Evolutionary conservation across 2,113 vertebrate genomes (phyloP).

Genomic region (Dipodomys spectabilis): DNA sequence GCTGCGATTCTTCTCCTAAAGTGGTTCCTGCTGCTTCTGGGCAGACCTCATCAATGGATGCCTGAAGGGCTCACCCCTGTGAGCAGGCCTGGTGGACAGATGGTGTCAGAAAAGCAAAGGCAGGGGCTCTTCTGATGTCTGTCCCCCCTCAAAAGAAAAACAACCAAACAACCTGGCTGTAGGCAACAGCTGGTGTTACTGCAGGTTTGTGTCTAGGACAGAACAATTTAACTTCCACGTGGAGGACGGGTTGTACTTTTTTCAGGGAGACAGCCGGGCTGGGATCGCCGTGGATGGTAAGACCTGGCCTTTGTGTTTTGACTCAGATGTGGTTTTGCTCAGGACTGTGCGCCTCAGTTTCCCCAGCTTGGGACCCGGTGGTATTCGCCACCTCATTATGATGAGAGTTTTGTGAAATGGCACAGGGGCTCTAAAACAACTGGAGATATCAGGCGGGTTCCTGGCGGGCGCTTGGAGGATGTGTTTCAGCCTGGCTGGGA

Average conservation of each 20-base stretch:
- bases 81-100: conserved; percentile 26
- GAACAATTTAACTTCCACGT: background rate
- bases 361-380: background rate
- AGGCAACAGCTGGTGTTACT: background rate
- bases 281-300: background rate
- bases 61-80: background rate
- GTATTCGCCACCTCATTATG: background rate
- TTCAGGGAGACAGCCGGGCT: background rate
- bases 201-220: background rate
- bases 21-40: background rate
- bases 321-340: background rate
- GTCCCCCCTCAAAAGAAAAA: background rate
- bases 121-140: background rate
- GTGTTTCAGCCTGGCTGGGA: conserved; percentile 32
- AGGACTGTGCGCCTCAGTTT: conserved; percentile 15
- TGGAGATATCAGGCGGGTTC: background rate
- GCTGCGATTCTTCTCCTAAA: background rate
- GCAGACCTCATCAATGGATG: conserved; percentile 32
- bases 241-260: background rate
- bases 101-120: conserved; percentile 49
- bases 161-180: background rate
- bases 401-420: conserved; percentile 34
- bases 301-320: background rate
- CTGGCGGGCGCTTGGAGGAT: background rate
- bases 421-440: conserved; percentile 29